Percentiles rank a stretch among this genome's conserved stretches.
These are phyloP conservation scores for Lemur catta DNA, from an alignment of 2,797 vertebrate genomes.

Conservation along the genomic window DNA sequence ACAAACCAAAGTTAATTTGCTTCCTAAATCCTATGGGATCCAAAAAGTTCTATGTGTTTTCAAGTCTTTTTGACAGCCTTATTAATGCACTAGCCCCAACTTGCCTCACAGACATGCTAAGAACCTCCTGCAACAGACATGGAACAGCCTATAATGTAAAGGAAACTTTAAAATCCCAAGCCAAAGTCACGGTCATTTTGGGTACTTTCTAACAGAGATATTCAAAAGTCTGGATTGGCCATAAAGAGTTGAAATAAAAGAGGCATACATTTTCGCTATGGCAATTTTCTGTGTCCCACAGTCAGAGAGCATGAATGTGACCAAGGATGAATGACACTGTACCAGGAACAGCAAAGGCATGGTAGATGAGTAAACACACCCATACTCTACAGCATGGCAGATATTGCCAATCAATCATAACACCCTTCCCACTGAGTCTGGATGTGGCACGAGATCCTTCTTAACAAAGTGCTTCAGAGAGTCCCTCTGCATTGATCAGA, in stretches of 20 bases:
- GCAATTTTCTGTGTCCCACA: not conserved
- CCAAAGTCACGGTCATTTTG: not conserved
- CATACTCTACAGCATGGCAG: not conserved
- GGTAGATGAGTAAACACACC: not conserved
- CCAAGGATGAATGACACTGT: not conserved
- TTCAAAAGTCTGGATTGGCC: not conserved
- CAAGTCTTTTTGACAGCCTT: not conserved
- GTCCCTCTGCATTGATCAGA: not conserved
- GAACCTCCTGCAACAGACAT: not conserved
- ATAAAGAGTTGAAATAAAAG: not conserved
- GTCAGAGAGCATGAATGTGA: not conserved
- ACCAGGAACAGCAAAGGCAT: not conserved
- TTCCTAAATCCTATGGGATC: not conserved
- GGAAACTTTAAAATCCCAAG: not conserved
- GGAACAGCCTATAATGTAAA: not conserved
- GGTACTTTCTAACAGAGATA: not conserved
- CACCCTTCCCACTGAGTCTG: not conserved
- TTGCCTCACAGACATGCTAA: not conserved
- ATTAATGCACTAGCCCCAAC: not conserved
- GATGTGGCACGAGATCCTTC: not conserved
- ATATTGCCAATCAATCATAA: not conserved
- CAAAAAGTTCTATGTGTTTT: not conserved
- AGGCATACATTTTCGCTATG: not conserved
- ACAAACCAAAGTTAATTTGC: not conserved
- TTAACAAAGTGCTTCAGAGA: not conserved